These are phyloP conservation scores for Ectemnius cavifrons DNA, from an alignment of 2,888 invertebrate species.

Conservation along the genomic window DNA sequence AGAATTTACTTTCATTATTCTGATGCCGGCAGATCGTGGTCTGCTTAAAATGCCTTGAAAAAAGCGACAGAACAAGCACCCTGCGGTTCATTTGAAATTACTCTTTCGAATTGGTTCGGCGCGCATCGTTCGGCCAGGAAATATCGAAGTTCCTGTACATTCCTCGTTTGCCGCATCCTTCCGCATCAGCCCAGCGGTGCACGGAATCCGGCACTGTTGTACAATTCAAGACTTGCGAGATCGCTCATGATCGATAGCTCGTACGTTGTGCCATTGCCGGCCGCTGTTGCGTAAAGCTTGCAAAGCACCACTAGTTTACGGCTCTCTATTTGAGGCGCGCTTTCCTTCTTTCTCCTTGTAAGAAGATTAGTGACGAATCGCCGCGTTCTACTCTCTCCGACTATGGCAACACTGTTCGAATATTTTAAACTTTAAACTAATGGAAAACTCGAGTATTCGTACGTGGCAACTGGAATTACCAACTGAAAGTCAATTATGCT, in stretches of 20 bases:
- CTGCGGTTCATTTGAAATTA: slow-evolving; percentile 47
- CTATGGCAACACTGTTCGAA: too few species aligned
- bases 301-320: background rate
- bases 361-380: too few species aligned
- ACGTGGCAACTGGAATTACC: too few species aligned
- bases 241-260: slow-evolving; percentile 36
- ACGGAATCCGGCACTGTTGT: slow-evolving; percentile 17
- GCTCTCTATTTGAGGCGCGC: background rate
- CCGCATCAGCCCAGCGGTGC: slow-evolving; percentile 6
- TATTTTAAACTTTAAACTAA: too few species aligned
- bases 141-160: slow-evolving; percentile 26
- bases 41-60: slow-evolving; percentile 52
- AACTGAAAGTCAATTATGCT: too few species aligned
- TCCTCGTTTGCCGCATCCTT: slow-evolving; percentile 18
- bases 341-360: too few species aligned
- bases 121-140: slow-evolving; percentile 35
- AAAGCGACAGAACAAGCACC: slow-evolving; percentile 43
- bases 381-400: too few species aligned
- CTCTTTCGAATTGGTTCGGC: slow-evolving; percentile 41
- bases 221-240: slow-evolving; percentile 19
- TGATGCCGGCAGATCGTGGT: slow-evolving; percentile 12
- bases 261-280: slow-evolving; percentile 21
- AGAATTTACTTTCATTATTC: slow-evolving; percentile 38
- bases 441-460: too few species aligned
- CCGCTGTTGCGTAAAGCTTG: slow-evolving; percentile 6